Base-by-base conservation (phyloP, 2,797 vertebrate genomes). In the Gouania willdenowi region DNA sequence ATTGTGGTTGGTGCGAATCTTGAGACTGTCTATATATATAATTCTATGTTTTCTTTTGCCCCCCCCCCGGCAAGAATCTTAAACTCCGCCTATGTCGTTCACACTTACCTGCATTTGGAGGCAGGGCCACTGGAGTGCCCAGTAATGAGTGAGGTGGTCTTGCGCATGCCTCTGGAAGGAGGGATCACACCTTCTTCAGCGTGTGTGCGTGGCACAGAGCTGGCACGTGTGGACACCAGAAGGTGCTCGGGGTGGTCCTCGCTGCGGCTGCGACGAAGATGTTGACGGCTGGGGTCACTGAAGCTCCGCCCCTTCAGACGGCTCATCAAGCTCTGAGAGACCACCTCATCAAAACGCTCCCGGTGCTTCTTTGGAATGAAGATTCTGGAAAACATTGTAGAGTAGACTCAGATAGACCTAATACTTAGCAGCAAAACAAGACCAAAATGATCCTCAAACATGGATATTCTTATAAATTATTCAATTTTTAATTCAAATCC, bases 301-400 rank as follows among this genome's bases (percentile, higher is more conserved):
- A 90, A 88, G 56, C 92, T 91, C 39, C 93, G 91, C 26, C 93
- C 91, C 33, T 94, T 93, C 27, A 97, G 75, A 9, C 94, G 92
- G 81, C 92, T 93, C 82, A 97, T 91, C 53, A 98, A 86, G 48
- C 94, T 95, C 86, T 97, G 94, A 0, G 93, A 95, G 32, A 98
- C 95, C 64, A 97, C 93, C 68, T 98, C 94, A 18, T 98, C 95
- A 22, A 98, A 98, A 31, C 94, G 92, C 59, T 96, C 93, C 57
- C 95, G 87, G 77, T 99, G 96, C 77, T 97, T 99, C 87, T 96
- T 95, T 56, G 96, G 96, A 84, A 98, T 97, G 85, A 98, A 99
- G 74, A 99, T 98, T 91, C 96, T 99, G 85, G 31, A 18, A 29
- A 83, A 74, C 20, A 84, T 84, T 47, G 43, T 26, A 40, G 42